These are phyloP conservation scores for Trachurus trachurus DNA, from an alignment of 2,797 vertebrate species.

Conservation along the genomic window DNA sequence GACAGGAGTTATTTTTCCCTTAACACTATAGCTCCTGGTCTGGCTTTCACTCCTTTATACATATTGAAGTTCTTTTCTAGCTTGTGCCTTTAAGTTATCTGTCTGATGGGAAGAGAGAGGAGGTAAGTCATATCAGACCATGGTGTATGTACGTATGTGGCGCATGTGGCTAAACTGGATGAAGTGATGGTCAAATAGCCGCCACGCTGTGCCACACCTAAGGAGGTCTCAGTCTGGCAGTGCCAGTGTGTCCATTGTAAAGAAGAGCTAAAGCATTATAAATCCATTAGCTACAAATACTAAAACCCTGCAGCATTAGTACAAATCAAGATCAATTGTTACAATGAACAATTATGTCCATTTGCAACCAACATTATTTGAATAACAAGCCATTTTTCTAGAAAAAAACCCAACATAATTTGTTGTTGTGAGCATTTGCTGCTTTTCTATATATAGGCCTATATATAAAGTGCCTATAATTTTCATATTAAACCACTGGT, in stretches of 20 bases:
- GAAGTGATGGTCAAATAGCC: conserved; percentile 6
- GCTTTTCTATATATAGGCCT: background rate
- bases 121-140: conserved; percentile 18
- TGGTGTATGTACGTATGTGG: background rate
- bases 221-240: no score
- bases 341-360: no score
- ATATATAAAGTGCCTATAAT: background rate
- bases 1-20: background rate
- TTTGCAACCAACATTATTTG: no score
- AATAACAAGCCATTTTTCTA: no score
- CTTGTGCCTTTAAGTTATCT: conserved; percentile 1
- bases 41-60: background rate
- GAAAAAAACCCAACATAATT: background rate
- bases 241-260: no score
- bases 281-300: no score
- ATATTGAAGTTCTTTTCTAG: background rate
- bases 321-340: no score
- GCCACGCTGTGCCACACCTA: no score
- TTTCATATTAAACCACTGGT: background rate
- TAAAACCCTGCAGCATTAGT: no score
- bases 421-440: background rate
- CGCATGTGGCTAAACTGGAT: background rate
- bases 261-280: no score
- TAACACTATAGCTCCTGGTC: background rate
- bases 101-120: background rate